Base-by-base conservation (phyloP, 2,888 invertebrate genomes). In the Xylota sylvarum region DNA sequence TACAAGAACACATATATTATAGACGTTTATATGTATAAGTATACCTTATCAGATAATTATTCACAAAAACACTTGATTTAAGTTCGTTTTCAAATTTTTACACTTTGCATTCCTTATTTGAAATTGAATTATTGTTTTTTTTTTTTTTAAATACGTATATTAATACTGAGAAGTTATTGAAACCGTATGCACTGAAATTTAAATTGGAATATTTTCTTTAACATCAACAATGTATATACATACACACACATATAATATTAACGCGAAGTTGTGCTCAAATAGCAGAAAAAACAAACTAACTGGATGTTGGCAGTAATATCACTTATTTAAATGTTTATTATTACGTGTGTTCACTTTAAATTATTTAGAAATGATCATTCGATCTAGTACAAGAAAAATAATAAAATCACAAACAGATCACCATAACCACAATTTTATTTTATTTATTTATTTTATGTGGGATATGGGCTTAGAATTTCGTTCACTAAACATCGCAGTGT, bases 31-130 rank as follows among this genome's bases (percentile, higher is more conserved):
- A n/a, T 43, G 43, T 43, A 43, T 43, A 14, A 43, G n/a, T 43
- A 43, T 43, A 43, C 43, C 43, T 43, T 43, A 43, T 43, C 43
- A 43, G 43, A 43, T 35, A 43, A 2, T 43, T 43, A 43, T n/a
- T n/a, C 43, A 43, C 12, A 43, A 43, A 43, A 43, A 43, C 43
- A n/a, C 14, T 14, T 43, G 43, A 4, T 4, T n/a, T 43, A n/a
- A 43, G 5, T 43, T 43, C 4, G n/a, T 43, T 43, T n/a, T n/a
- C 0, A 1, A 23, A 23, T n/a, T 43, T 43, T 5, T n/a, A 43
- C 9, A 10, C 40, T 10, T 12, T 10, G 40, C 40, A 12, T 12
- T 40, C n/a, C 1, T 40, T 12, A 9, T 40, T 40, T 40, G 4
- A 1, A 7, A 2, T 40, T 10, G n/a, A 40, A 40, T n/a, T 43